phyloP scores from a whole-genome alignment of 1,140 invertebrate species.

The Zophobas morio region DNA sequence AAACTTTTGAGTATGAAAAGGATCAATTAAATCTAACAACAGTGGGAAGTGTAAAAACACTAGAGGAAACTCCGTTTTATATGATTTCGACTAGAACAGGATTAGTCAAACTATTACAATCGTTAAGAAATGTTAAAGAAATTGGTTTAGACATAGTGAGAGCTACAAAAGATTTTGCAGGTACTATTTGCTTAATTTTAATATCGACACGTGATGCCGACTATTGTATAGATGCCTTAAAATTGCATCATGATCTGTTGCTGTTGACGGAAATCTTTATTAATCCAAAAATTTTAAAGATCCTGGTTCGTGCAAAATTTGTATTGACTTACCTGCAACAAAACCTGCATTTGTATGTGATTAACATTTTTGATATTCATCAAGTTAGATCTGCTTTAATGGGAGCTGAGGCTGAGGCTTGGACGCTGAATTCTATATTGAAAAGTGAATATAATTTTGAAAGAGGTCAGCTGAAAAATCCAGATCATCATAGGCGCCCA shows the following conservation, averaged over 20 bases:
- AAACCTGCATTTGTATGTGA: background rate
- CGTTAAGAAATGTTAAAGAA: conserved; percentile 22
- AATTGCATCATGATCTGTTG: conserved; percentile 4
- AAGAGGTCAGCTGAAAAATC: background rate
- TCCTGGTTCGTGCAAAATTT: background rate
- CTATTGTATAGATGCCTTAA: background rate
- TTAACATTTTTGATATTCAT: conserved; percentile 26
- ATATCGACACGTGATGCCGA: conserved; percentile 11
- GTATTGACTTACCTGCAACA: background rate
- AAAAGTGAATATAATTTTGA: background rate
- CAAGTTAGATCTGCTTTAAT: background rate
- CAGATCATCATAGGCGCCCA: background rate
- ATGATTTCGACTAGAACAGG: background rate
- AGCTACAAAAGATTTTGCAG: background rate
- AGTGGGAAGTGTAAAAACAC: background rate
- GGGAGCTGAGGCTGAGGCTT: background rate
- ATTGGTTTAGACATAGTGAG: background rate
- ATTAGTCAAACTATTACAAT: conserved; percentile 41
- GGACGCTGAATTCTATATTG: background rate
- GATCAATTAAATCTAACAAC: background rate
- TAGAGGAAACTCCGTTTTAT: background rate
- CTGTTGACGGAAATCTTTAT: conserved; percentile 23
- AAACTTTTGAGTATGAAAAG: conserved; percentile 14
- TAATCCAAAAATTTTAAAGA: conserved; percentile 22
- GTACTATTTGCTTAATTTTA: background rate